phyloP scores from a whole-genome alignment of 2,888 invertebrate genomes.

The Podabrus alpinus region DNA sequence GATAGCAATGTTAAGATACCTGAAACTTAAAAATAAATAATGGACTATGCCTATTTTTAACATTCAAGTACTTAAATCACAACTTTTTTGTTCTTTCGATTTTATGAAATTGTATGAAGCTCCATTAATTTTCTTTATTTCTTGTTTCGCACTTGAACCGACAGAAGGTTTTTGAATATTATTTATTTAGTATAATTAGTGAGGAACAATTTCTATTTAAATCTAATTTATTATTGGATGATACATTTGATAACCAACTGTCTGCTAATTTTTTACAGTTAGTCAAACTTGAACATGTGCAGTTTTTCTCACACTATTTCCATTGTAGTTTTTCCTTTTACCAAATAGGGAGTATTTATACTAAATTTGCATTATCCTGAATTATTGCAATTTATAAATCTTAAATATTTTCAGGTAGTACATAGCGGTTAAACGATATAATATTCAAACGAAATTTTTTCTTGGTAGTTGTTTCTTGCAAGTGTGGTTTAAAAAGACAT shows the following conservation, averaged over 20 bases:
- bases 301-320: background rate
- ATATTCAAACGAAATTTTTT: background rate
- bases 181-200: background rate
- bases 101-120: background rate
- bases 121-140: background rate
- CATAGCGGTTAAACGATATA: background rate
- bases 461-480: background rate
- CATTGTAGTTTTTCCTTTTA: background rate
- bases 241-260: background rate
- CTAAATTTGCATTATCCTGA: background rate
- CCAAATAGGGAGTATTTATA: background rate
- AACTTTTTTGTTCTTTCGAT: background rate
- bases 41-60: background rate
- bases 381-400: background rate
- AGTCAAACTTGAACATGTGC: background rate
- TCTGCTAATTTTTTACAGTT: background rate
- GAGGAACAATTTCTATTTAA: background rate
- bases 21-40: constrained; percentile 9
- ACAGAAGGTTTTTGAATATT: background rate
- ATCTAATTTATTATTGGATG: background rate
- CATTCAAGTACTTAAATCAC: background rate
- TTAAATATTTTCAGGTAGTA: background rate
- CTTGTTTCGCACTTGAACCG: background rate
- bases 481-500: constrained; percentile 12
- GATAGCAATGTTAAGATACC: constrained; percentile 10